A percentile compares a stretch with the other conserved stretches of the same genome.
These are phyloP conservation scores for Peribatodes rhomboidaria DNA, from an alignment of 2,888 invertebrate species.

Conservation along the genomic window DNA sequence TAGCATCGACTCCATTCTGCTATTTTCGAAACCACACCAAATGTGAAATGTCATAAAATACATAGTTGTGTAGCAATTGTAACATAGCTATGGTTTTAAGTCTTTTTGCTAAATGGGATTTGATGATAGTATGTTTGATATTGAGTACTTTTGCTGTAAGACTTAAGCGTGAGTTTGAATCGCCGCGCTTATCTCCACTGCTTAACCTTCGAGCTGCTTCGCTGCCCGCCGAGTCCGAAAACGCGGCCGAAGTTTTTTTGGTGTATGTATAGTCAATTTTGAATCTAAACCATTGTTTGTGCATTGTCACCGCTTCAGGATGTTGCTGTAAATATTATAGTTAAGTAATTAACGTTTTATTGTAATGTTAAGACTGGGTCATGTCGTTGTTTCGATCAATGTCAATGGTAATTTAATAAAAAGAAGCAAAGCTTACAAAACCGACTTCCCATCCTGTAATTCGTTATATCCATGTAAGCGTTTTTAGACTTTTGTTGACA, in stretches of 20 bases:
- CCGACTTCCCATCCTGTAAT: too few species aligned
- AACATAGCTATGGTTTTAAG: too few species aligned
- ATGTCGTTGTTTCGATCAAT: conserved; percentile 53
- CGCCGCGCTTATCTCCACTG: neutral
- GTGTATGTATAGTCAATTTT: conserved; percentile 18
- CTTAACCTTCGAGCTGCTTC: neutral
- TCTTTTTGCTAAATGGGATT: too few species aligned
- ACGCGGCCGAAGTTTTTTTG: conserved; percentile 2
- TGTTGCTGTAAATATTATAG: conserved; percentile 50
- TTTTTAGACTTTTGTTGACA: too few species aligned
- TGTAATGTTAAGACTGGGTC: conserved; percentile 56
- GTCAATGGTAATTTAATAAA: conserved; percentile 38
- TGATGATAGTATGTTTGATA: too few species aligned
- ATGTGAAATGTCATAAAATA: too few species aligned
- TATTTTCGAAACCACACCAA: too few species aligned
- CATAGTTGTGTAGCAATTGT: too few species aligned
- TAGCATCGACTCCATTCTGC: too few species aligned
- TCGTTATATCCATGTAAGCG: too few species aligned
- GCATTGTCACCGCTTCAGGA: conserved; percentile 38
- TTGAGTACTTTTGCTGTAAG: too few species aligned
- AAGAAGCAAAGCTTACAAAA: too few species aligned
- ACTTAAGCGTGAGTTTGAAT: neutral
- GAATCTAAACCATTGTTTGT: conserved; percentile 27
- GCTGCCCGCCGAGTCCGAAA: neutral
- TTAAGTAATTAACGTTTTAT: conserved; percentile 50